Conservation (phyloP, 1,140 invertebrate genomes). For the Tetragonula clypearis region DNA sequence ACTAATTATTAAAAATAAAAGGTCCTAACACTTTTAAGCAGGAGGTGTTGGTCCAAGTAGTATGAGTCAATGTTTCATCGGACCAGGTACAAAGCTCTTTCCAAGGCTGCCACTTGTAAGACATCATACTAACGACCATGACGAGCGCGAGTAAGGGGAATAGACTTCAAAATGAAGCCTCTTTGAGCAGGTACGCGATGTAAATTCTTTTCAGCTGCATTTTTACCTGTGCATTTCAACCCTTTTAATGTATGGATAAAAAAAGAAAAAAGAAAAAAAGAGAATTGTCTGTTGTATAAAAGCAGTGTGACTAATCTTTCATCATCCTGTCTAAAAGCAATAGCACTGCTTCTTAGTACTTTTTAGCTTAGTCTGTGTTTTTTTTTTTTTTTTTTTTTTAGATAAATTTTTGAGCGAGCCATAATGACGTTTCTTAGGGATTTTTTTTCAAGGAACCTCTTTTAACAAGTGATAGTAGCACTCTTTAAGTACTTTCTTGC, state of each 20-base stretch:
- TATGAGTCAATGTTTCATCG: not conserved
- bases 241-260: not conserved
- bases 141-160: not conserved
- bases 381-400: too few relatives aligned
- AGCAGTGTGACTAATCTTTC: not conserved
- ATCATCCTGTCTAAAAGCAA: not conserved
- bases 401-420: not conserved
- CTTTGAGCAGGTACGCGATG: not conserved
- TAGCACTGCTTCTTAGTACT: too few relatives aligned
- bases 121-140: not conserved
- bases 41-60: not conserved
- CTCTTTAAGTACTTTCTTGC: not conserved
- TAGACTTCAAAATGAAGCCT: not conserved
- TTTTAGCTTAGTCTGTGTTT: not conserved
- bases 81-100: not conserved
- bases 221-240: not conserved
- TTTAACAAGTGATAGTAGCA: not conserved
- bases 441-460: not conserved
- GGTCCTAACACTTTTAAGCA: too few relatives aligned
- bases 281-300: slow-evolving; percentile 4
- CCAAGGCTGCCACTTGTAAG: not conserved
- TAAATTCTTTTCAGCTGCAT: not conserved
- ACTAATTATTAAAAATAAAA: too few relatives aligned
- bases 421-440: not conserved
- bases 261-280: too few relatives aligned